Conservation (phyloP, 2,888 invertebrate species). For the Andrena bucephala region DNA sequence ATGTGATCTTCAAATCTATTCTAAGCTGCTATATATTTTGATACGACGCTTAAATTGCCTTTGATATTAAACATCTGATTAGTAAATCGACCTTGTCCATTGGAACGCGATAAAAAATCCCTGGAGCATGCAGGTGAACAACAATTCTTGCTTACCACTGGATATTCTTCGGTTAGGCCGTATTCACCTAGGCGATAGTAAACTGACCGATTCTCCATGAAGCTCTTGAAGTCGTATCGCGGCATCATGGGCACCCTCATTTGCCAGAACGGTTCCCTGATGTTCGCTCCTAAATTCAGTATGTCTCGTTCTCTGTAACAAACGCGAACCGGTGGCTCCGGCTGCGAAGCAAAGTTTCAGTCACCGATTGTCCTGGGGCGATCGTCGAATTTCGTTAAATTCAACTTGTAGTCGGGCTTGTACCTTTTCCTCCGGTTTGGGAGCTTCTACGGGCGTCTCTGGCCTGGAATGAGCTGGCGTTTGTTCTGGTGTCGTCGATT, state of each 20-base stretch:
- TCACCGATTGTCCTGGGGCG: background rate
- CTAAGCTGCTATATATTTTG: background rate
- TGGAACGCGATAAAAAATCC: background rate
- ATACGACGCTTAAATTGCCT: background rate
- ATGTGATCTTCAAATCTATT: background rate
- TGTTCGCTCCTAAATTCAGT: conserved; percentile 87
- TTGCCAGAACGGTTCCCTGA: conserved; percentile 87
- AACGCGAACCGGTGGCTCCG: conserved; percentile 77
- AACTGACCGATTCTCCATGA: conserved; percentile 88
- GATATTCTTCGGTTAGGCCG: conserved; percentile 87
- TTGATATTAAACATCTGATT: conserved; percentile 15
- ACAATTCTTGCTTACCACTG: conserved; percentile 83
- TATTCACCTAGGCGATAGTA: conserved; percentile 87
- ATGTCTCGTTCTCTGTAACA: conserved; percentile 87
- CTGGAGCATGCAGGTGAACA: background rate
- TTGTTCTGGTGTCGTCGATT: conserved; percentile 80
- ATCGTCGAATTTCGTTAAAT: background rate
- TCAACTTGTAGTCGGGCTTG: background rate
- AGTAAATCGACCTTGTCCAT: background rate
- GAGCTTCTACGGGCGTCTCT: conserved; percentile 56
- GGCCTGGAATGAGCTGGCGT: conserved; percentile 69
- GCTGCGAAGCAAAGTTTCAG: conserved; percentile 39
- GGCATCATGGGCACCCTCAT: conserved; percentile 87
- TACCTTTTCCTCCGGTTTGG: conserved; percentile 51
- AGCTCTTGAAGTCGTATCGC: conserved; percentile 86